phyloP scores from a whole-genome alignment of 2,888 invertebrate species.

The Gymnocheta viridis region DNA sequence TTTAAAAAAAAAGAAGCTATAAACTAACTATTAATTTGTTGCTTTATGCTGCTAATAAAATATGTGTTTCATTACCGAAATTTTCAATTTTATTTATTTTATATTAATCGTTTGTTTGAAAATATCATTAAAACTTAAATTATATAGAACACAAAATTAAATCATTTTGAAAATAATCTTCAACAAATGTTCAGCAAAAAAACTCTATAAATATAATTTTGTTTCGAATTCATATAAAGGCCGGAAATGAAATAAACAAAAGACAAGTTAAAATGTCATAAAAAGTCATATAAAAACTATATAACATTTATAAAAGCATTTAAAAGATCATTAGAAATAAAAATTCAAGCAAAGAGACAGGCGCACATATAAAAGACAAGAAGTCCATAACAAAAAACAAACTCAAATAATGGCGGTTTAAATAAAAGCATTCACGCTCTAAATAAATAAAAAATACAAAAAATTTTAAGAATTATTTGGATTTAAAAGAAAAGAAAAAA shows the following conservation, averaged over 20 bases:
- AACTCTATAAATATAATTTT: too few relatives aligned
- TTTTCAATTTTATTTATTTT: too few relatives aligned
- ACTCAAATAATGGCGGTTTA: slow-evolving; percentile 22
- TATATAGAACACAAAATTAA: too few relatives aligned
- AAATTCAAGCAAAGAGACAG: slow-evolving; percentile 7
- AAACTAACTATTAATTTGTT: too few relatives aligned
- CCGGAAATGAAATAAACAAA: slow-evolving; percentile 43
- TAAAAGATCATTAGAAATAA: slow-evolving; percentile 53
- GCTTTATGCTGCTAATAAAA: too few relatives aligned
- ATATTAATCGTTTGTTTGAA: too few relatives aligned
- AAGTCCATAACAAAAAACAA: slow-evolving; percentile 22
- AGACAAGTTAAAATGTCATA: slow-evolving; percentile 23
- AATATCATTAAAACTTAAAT: too few relatives aligned
- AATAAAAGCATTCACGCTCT: slow-evolving; percentile 33
- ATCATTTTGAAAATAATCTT: too few relatives aligned
- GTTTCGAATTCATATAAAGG: slow-evolving; percentile 7
- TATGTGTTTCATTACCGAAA: too few relatives aligned
- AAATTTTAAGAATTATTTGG: slow-evolving; percentile 9
- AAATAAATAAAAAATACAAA: background rate
- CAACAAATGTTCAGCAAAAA: too few relatives aligned
- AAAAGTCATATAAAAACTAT: slow-evolving; percentile 28
- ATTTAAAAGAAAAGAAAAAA: slow-evolving; percentile 4
- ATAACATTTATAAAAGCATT: slow-evolving; percentile 40
- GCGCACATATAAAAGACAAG: background rate
- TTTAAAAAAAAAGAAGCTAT: too few relatives aligned